phyloP scores from a whole-genome alignment of 2,797 vertebrate species.

The Tragopan temminckii region DNA sequence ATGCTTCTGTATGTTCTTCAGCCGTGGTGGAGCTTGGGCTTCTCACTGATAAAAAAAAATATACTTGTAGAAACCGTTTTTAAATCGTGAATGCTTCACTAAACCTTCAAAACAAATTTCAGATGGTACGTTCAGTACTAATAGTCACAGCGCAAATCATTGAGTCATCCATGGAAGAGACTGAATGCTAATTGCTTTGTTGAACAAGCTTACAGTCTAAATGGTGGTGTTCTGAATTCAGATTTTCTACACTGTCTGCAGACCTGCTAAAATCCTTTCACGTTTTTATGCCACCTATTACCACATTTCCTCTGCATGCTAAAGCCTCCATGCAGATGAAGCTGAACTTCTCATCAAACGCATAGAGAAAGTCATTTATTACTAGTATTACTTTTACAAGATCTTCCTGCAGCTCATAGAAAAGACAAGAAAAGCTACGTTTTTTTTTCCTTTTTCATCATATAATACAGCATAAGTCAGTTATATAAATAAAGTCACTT shows the following conservation, averaged over 20 bases:
- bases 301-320: background rate
- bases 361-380: background rate
- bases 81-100: slow-evolving; percentile 52
- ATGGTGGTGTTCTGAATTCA: slow-evolving; percentile 43
- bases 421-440: slow-evolving; percentile 1
- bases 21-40: background rate
- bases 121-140: slow-evolving; percentile 62
- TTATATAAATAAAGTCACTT: slow-evolving; percentile 75
- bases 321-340: background rate
- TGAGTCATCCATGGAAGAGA: slow-evolving; percentile 67
- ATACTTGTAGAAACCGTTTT: slow-evolving; percentile 25
- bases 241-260: slow-evolving; percentile 45
- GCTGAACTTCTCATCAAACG: background rate
- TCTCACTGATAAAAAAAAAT: slow-evolving; percentile 54
- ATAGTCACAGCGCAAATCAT: slow-evolving; percentile 60
- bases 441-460: background rate
- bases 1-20: background rate
- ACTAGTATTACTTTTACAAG: background rate
- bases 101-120: slow-evolving; percentile 57
- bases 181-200: slow-evolving; percentile 69
- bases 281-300: background rate
- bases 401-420: background rate
- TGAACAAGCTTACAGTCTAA: slow-evolving; percentile 46
- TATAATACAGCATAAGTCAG: slow-evolving; percentile 50
- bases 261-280: slow-evolving; percentile 39